Base-by-base conservation (phyloP, 2,888 invertebrate species). In the Sinopyrophorus schimmeli region DNA sequence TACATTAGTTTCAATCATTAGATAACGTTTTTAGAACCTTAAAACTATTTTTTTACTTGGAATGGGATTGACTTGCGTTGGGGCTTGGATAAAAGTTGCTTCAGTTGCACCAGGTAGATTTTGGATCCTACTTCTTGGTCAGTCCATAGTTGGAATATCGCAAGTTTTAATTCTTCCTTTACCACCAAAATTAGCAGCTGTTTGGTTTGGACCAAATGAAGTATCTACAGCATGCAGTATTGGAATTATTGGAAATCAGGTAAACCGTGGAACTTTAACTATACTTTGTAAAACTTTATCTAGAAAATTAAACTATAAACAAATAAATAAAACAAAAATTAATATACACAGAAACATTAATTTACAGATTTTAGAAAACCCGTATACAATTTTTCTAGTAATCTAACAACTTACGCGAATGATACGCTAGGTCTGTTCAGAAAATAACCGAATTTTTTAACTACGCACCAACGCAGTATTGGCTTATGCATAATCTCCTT, bases 181-280 rank as follows among this genome's bases (percentile, higher is more conserved):
- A 37, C 98, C 98, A 0, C 90, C 98, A 0, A 76, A 89, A 34
- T 75, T 98, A 57, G 96, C 98, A 0, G 96, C 98, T 0, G 91
- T 95, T 26, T 99, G 98, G 98, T 98, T 98, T 71, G 96, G 96
- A 0, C 88, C 92, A 0, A 86, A 91, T 64, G 92, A 97, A 76
- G 95, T 97, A 2, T 95, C 96, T 6, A 92, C 93, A 0, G 98
- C 98, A 0, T 96, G 95, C 76, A 92, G 97, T 65, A 85, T 97
- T 57, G 98, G 98, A 3, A 97, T 99, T 6, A 97, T 99, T 72
- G 98, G 98, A 10, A 98, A 97, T 76, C 97, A 97, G 87, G 95
- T 96, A 68, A 70, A 2, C 18, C 6, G 18, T 18, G 6, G 6
- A 18, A 18, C 4, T 18, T 18, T 18, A 5, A 5, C 18, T 18